Evolutionary conservation across 2,888 invertebrate genomes (phyloP).

Genomic region (Ptilodon capucinus): DNA sequence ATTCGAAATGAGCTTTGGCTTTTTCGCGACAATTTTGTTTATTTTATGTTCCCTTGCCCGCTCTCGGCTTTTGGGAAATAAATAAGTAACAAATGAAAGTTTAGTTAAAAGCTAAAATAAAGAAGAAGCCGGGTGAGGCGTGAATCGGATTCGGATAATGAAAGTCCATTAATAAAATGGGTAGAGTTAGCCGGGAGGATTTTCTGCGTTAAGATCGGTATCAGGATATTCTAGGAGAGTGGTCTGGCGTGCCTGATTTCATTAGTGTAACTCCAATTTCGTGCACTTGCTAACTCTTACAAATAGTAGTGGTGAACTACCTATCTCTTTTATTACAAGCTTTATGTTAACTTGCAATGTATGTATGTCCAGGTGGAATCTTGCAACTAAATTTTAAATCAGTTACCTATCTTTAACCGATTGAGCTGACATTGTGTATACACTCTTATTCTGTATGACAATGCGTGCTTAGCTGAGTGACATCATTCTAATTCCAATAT

Average conservation of each 20-base stretch:
- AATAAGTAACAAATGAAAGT: slow-evolving; percentile 23
- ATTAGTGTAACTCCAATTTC: neutral
- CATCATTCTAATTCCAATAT: too few species aligned
- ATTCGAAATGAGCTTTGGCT: slow-evolving; percentile 20
- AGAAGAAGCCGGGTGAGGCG: slow-evolving; percentile 13
- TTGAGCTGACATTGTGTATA: too few species aligned
- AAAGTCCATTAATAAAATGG: slow-evolving; percentile 14
- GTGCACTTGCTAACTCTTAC: neutral
- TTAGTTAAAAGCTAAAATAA: slow-evolving; percentile 14
- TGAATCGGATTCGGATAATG: slow-evolving; percentile 5
- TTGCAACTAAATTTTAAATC: too few species aligned
- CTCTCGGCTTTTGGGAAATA: slow-evolving; percentile 14
- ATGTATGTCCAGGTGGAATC: too few species aligned
- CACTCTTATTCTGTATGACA: too few species aligned
- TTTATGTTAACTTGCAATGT: too few species aligned
- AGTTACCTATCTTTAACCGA: too few species aligned
- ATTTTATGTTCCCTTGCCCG: slow-evolving; percentile 16
- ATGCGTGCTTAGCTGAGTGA: too few species aligned
- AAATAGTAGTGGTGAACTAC: too few species aligned
- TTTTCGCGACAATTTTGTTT: slow-evolving; percentile 26
- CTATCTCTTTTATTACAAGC: too few species aligned
- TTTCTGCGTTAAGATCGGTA: neutral
- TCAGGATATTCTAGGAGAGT: neutral
- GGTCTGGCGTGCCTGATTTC: neutral
- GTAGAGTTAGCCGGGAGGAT: slow-evolving; percentile 3